Conservation (phyloP, 2,888 invertebrate species). For the Himalopsyche kuldschensis region DNA sequence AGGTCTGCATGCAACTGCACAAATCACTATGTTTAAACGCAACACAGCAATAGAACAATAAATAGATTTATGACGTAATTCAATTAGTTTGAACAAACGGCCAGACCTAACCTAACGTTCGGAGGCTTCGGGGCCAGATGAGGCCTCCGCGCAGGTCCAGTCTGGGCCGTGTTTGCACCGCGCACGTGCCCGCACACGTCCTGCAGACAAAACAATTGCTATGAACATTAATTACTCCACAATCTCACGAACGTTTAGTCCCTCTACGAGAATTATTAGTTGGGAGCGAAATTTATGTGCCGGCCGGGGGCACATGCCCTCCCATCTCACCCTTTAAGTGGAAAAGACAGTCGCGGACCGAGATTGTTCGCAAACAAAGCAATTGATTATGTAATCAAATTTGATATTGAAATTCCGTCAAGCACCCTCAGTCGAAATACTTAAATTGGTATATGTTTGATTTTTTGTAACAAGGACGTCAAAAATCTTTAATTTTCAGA, state of each 20-base stretch:
- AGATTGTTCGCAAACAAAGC: background rate
- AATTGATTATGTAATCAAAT: too few relatives aligned
- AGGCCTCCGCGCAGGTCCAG: background rate
- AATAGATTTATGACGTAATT: slow-evolving; percentile 1
- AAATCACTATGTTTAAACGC: background rate
- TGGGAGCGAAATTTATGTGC: slow-evolving; percentile 53
- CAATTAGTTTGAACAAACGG: slow-evolving; percentile 1
- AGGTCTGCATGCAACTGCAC: background rate
- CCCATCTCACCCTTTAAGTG: background rate
- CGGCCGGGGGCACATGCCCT: slow-evolving; percentile 41
- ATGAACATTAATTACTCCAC: slow-evolving; percentile 38
- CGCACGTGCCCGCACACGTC: slow-evolving; percentile 4
- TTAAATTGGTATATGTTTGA: too few relatives aligned
- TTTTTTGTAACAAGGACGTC: too few relatives aligned
- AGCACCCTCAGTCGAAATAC: too few relatives aligned
- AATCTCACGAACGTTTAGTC: slow-evolving; percentile 39
- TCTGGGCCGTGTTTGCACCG: too few relatives aligned
- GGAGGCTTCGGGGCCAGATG: background rate
- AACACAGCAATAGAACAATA: background rate
- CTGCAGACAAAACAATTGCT: slow-evolving; percentile 38
- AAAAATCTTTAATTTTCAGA: too few relatives aligned
- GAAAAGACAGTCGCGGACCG: background rate
- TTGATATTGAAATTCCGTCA: too few relatives aligned
- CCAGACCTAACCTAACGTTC: background rate
- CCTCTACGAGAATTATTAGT: slow-evolving; percentile 46